Evolutionary conservation across 2,888 invertebrate genomes (phyloP), one percentile per base, ranked within the genome.

Genomic region (Amiota mariae): DNA sequence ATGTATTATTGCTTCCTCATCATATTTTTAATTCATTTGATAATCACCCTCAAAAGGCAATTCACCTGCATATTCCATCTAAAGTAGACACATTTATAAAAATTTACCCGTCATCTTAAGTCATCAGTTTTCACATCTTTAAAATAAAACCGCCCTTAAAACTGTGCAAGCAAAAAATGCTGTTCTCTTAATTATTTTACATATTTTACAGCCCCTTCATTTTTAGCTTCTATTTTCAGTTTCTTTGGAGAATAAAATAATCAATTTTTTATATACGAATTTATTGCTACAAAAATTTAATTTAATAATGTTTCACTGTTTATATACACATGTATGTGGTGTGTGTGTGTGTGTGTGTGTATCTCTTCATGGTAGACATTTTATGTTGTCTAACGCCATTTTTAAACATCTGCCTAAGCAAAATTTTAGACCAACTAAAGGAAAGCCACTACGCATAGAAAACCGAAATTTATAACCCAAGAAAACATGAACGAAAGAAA

Each of bases 241-340:
- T 36, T 36, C 36, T 36, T 36, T n/a, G 1, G 15, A 59, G n/a
- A 24, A 68, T 68, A 68, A 68, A 68, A 68, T 68, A 68, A 36
- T 68, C 24, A 54, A 72, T 83, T 82, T 81, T 83, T 83, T 82
- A 83, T 83, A 84, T 83, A 79, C 82, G 85, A 76, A 78, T 85
- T 84, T 84, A 81, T 85, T 83, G 81, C 85, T 24, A 24, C 77
- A 83, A 82, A 85, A 83, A 83, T 83, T 83, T 83, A 83, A 83
- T 85, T 83, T 85, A 75, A 76, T 75, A 78, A 68, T 70, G 85
- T 79, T 77, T 79, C 77, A 77, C 71, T 75, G 79, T 68, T 36
- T 36, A 36, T 36, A 6, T 36, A 6, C 3, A 3, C 24, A 24
- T 24, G 1, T 36, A 36, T 36, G 6, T 36, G 36, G 36, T 36